phyloP scores from a whole-genome alignment of 2,113 vertebrate species.

The Odobenus rosmarus region DNA sequence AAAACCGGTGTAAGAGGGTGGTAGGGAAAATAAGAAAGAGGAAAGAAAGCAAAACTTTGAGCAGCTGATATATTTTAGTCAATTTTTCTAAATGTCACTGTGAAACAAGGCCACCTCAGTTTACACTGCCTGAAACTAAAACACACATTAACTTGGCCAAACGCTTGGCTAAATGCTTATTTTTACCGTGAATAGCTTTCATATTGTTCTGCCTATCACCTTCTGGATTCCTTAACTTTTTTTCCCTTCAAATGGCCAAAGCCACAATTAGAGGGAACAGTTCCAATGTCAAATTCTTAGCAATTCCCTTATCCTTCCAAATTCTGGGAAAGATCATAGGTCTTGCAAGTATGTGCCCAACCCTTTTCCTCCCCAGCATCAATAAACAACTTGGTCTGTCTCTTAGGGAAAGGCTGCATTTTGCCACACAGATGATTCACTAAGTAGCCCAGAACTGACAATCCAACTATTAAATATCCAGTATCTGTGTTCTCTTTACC shows the following conservation, averaged over 20 bases:
- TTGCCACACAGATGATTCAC: conserved; percentile 74
- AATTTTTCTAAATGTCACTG: conserved; percentile 54
- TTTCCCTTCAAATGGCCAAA: conserved; percentile 74
- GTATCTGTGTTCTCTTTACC: neutral
- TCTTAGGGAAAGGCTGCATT: conserved; percentile 77
- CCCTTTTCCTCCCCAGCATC: conserved; percentile 79
- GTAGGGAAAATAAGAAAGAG: neutral
- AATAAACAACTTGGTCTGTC: conserved; percentile 75
- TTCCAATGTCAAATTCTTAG: conserved; percentile 84
- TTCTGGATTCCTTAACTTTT: conserved; percentile 80
- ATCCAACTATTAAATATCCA: conserved; percentile 51
- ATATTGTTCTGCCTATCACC: conserved; percentile 82
- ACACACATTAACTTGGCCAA: neutral
- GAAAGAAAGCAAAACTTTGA: neutral
- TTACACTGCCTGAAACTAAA: conserved; percentile 60
- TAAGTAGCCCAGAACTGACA: conserved; percentile 21
- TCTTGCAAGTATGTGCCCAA: conserved; percentile 80
- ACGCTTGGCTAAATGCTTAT: conserved; percentile 78
- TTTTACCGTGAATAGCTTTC: conserved; percentile 79
- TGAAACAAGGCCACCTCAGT: conserved; percentile 57
- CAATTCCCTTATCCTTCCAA: conserved; percentile 84
- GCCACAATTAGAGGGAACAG: conserved; percentile 83
- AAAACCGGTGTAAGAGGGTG: neutral
- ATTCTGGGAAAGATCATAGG: conserved; percentile 85
- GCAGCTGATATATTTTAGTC: conserved; percentile 1